Evolutionary conservation across 2,888 invertebrate species (phyloP), one percentile per base, ranked within the genome.

Genomic region (Alcis repandata): DNA sequence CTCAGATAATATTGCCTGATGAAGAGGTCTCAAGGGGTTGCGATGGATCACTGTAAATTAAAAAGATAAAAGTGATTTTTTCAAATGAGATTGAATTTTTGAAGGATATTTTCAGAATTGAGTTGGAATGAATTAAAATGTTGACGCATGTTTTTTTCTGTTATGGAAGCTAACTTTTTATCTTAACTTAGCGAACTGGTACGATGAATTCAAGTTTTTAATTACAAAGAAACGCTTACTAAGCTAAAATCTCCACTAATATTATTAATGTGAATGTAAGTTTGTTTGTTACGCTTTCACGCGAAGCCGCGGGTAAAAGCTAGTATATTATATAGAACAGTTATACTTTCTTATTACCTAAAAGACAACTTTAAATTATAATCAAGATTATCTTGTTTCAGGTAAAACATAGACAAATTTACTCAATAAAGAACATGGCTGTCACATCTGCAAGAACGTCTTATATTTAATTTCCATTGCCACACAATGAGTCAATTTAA

Each of bases 1-100:
- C 27, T 41, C 66, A 66, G 63, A 49, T 64, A 58, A 54, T 63
- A 63, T 54, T 64, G 27, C 15, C 19, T 54, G 54, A 64, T 59
- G 59, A 59, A 64, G 59, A 38, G 52, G 43, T 59, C 64, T 59
- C 64, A 38, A 59, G 59, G 59, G 59, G 49, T 53, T 45, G 8
- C 43, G 15, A 38, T 57, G 48, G 49, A 59, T 59, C 54, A 54
- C 20, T 59, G 49, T 22, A 49, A 54, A 59, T 59, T 56, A 49
- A 56, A 59, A 57, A 15, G 15, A 45, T 32, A 36, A 48, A 58
- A 51, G 20, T 20, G 40, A 33, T 11, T 48, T 52, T 17, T 40
- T 36, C 19, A 41, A 59, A 33, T 40, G 8, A 20, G 54, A 49
- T 53, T 48, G 17, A 54, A 53, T 43, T 40, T 51, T 46, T 38